Evolutionary conservation across 2,888 invertebrate species (phyloP).

Genomic region (Pachliopta kotzebuea): DNA sequence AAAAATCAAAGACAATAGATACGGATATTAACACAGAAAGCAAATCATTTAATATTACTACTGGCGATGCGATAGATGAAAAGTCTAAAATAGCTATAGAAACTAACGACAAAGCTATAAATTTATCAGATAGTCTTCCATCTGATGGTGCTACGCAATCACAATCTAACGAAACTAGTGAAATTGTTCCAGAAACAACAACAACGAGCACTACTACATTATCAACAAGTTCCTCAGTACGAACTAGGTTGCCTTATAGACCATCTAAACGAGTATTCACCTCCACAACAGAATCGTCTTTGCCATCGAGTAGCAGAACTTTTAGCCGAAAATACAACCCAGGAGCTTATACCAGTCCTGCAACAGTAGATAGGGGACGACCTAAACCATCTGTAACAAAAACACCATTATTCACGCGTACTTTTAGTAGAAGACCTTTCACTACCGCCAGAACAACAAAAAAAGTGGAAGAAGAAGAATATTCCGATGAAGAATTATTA

Average conservation of each 20-base stretch:
- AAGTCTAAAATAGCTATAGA: constrained; percentile 47
- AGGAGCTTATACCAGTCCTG: constrained; percentile 71
- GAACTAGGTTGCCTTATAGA: constrained; percentile 63
- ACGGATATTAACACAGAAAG: constrained; percentile 17
- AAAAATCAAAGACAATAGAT: constrained; percentile 44
- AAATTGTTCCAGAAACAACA: constrained; percentile 46
- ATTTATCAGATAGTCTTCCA: constrained; percentile 48
- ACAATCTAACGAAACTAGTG: constrained; percentile 10
- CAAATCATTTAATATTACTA: constrained; percentile 15
- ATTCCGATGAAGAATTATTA: constrained; percentile 55
- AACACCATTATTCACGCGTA: constrained; percentile 59
- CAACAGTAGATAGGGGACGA: constrained; percentile 55
- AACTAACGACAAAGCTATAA: constrained; percentile 47
- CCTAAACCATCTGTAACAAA: constrained; percentile 54
- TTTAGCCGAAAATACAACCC: constrained; percentile 74
- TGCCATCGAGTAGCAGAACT: constrained; percentile 61
- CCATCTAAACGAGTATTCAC: constrained; percentile 65
- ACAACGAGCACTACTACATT: constrained; percentile 54
- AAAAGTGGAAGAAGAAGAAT: constrained; percentile 63
- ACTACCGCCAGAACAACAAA: constrained; percentile 67
- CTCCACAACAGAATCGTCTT: constrained; percentile 63
- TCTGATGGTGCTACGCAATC: constrained; percentile 14
- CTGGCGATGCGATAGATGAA: constrained; percentile 20
- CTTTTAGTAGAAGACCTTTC: constrained; percentile 65
- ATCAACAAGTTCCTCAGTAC: constrained; percentile 44